phyloP scores from a whole-genome alignment of 2,888 invertebrate genomes.

The Alloscopus bannaensis region DNA sequence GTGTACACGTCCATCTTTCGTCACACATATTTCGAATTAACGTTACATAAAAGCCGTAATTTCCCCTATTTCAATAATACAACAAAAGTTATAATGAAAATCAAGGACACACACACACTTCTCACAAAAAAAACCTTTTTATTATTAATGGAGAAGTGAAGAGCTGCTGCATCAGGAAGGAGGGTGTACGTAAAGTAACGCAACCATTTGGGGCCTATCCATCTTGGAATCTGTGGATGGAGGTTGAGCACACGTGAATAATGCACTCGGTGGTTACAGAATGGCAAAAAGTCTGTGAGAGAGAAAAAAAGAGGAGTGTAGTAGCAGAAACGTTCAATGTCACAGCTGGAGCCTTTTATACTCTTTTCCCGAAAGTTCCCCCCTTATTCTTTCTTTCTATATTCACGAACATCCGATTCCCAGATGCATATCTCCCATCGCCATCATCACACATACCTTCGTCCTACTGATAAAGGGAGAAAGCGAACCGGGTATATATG shows the following conservation, averaged over 20 bases:
- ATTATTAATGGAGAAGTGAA: constrained; percentile 37
- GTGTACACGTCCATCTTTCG: constrained; percentile 28
- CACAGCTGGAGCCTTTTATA: constrained; percentile 64
- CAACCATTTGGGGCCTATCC: neutral
- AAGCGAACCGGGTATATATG: constrained; percentile 22
- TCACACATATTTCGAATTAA: too few species aligned
- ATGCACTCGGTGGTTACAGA: constrained; percentile 9
- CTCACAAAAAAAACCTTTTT: constrained; percentile 28
- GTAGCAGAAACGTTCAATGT: constrained; percentile 45
- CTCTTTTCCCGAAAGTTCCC: constrained; percentile 43
- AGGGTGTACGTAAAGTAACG: neutral
- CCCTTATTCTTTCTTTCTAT: constrained; percentile 31
- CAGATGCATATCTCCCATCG: constrained; percentile 25
- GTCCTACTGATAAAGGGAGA: too few species aligned
- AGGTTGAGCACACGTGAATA: constrained; percentile 24
- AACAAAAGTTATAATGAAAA: constrained; percentile 40
- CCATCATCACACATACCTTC: too few species aligned
- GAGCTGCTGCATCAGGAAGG: neutral
- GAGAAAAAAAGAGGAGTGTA: too few species aligned
- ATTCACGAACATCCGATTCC: constrained; percentile 37
- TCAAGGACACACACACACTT: constrained; percentile 35
- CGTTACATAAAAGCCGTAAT: constrained; percentile 45
- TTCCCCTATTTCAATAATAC: constrained; percentile 41
- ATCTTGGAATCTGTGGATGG: constrained; percentile 33
- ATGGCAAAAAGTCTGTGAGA: constrained; percentile 44